Evolutionary conservation across 2,797 vertebrate genomes (phyloP).

Genomic region (Acanthiza pusilla): DNA sequence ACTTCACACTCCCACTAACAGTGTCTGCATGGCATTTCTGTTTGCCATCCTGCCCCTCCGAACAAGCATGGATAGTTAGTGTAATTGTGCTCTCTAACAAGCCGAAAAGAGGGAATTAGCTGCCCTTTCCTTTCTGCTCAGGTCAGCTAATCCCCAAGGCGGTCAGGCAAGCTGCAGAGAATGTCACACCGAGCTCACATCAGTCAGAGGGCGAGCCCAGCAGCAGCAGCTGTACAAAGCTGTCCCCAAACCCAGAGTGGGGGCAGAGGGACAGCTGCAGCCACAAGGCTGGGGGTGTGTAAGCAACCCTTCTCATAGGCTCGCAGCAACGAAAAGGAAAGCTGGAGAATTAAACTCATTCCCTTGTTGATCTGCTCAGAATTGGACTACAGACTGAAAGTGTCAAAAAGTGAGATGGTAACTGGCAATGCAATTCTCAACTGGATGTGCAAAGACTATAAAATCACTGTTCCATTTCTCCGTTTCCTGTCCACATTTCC

Average conservation of each 20-base stretch:
- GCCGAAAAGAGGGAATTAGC: not conserved
- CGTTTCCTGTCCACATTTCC: not conserved
- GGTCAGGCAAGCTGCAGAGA: not conserved
- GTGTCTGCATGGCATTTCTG: not conserved
- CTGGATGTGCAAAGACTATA: not conserved
- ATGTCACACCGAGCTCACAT: not conserved
- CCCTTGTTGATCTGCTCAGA: not conserved
- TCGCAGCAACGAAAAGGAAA: not conserved
- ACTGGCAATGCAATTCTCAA: not conserved
- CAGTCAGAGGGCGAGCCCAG: not conserved
- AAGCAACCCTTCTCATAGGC: not conserved
- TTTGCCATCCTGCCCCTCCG: not conserved
- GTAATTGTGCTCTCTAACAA: not conserved
- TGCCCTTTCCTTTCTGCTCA: constrained; percentile 31
- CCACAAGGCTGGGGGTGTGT: not conserved
- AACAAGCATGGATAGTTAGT: not conserved
- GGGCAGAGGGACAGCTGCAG: not conserved
- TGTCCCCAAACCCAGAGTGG: not conserved
- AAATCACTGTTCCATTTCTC: not conserved
- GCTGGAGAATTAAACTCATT: not conserved
- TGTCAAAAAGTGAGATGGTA: not conserved
- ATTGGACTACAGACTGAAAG: not conserved
- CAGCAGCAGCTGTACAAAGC: not conserved
- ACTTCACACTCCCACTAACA: not conserved
- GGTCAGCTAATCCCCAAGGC: constrained; percentile 27